Evolutionary conservation across 53 echinoderm and acorn worm species (phyloP), one percentile per base, ranked within the genome.

Genomic region (Temnopleurus reevesii): DNA sequence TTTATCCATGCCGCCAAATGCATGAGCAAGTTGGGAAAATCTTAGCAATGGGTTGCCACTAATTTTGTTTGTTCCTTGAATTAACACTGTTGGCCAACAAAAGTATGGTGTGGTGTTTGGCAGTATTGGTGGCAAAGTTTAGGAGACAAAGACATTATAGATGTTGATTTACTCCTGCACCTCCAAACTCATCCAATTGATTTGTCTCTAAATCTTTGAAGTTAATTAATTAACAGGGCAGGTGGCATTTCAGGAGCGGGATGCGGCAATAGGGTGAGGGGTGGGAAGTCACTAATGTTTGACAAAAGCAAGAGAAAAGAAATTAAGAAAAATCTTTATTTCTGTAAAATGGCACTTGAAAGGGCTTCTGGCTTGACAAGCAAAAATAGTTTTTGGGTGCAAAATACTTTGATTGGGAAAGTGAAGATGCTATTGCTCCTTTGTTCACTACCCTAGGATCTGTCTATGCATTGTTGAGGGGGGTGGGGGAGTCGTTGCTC

Each of bases 1-100:
- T 83, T 83, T 83, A 36, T 83, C 35, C 25, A 46, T 55, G 54
- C 55, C 38, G 55, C 55, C 51, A 36, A 55, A 83, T 83, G 54
- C 55, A 55, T 83, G 83, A 83, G 51, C 55, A 83, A 33, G 55
- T 55, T 27, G 27, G 24, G 10, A 24, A 60, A 59, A 85, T 38
- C 60, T 57, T 83, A 36, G 83, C 35, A 12, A 83, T 54, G 57
- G 60, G 60, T 21, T 59, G 36, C 25, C 7, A 45, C 60, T 60
- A 85, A 85, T 60, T 45, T 85, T 85, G 85, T 85, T 85, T 85
- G 85, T 60, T 49, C 41, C 85, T 46, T 38, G 85, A 59, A 25
- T 85, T 85, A 85, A 60, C n/a, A 18, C 17, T 60, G 85, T 44
- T 44, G 44, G 61, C 83, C 53, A 35, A 53, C 55, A 46, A 80